phyloP scores from a whole-genome alignment of 2,113 vertebrate genomes.

The Dromas ardeola region DNA sequence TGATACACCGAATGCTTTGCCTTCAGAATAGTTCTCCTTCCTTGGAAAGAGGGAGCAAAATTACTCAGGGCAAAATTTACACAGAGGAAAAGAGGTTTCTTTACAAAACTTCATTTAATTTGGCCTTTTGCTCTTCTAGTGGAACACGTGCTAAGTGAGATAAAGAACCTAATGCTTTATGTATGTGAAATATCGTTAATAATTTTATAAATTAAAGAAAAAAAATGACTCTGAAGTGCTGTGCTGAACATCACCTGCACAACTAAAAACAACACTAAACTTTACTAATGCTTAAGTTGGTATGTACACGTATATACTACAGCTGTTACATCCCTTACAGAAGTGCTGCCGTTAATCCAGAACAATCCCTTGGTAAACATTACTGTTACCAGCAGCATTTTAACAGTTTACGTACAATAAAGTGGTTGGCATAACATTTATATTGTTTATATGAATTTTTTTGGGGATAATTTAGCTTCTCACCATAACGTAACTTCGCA shows the following conservation, averaged over 20 bases:
- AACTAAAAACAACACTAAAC: not conserved
- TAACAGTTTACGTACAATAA: not conserved
- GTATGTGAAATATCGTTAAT: not conserved
- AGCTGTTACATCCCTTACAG: not conserved
- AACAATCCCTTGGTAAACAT: not conserved
- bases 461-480: not conserved
- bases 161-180: not conserved
- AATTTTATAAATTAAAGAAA: not conserved
- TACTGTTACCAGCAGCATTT: not conserved
- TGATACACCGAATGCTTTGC: fast-evolving
- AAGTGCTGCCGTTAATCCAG: not conserved
- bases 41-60: not conserved
- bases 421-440: not conserved
- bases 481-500: not conserved
- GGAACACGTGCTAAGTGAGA: not conserved
- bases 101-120: not conserved
- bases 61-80: not conserved
- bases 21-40: not conserved
- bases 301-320: not conserved
- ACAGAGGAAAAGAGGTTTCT: not conserved
- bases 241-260: not conserved
- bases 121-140: not conserved
- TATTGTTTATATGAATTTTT: not conserved
- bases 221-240: not conserved
- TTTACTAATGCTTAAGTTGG: not conserved